phyloP scores from a whole-genome alignment of 2,888 invertebrate species.

The Trichopoda pennipes region DNA sequence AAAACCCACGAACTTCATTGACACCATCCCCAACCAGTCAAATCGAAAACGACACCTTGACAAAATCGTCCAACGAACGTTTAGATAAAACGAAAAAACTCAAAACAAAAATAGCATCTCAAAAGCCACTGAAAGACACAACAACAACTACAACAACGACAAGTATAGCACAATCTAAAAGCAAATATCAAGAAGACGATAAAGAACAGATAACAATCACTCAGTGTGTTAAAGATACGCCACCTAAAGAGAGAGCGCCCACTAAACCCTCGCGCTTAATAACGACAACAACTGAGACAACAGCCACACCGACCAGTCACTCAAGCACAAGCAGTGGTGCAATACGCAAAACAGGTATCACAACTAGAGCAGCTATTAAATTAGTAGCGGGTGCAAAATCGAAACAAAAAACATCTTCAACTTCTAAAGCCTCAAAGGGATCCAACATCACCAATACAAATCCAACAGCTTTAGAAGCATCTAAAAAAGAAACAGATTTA shows the following conservation, averaged over 20 bases:
- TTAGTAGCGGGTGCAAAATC: slow-evolving; percentile 61
- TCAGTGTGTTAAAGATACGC: slow-evolving; percentile 79
- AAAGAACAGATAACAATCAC: slow-evolving; percentile 76
- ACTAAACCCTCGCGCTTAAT: slow-evolving; percentile 77
- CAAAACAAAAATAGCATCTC: slow-evolving; percentile 63
- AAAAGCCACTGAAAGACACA: slow-evolving; percentile 56
- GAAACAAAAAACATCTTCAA: slow-evolving; percentile 38
- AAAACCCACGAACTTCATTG: slow-evolving; percentile 57
- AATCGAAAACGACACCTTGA: slow-evolving; percentile 30
- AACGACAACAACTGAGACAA: slow-evolving; percentile 63
- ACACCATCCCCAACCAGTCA: slow-evolving; percentile 53
- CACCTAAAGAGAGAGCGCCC: slow-evolving; percentile 79
- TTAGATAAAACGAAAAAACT: slow-evolving; percentile 63
- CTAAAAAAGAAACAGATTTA: slow-evolving; percentile 72
- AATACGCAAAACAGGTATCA: slow-evolving; percentile 70
- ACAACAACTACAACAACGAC: slow-evolving; percentile 55
- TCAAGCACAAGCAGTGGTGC: slow-evolving; percentile 71
- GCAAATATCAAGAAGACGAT: slow-evolving; percentile 73
- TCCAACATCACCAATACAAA: slow-evolving; percentile 41
- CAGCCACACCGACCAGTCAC: slow-evolving; percentile 57
- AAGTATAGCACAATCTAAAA: slow-evolving; percentile 63
- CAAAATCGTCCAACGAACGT: slow-evolving; percentile 50
- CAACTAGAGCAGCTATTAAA: slow-evolving; percentile 60
- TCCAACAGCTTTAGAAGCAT: slow-evolving; percentile 7
- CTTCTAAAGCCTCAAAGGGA: slow-evolving; percentile 49